Percentiles rank a stretch among this genome's conserved stretches.
Evolutionary conservation across 2,888 invertebrate genomes (phyloP).

Genomic region (Drosophila rubida): DNA sequence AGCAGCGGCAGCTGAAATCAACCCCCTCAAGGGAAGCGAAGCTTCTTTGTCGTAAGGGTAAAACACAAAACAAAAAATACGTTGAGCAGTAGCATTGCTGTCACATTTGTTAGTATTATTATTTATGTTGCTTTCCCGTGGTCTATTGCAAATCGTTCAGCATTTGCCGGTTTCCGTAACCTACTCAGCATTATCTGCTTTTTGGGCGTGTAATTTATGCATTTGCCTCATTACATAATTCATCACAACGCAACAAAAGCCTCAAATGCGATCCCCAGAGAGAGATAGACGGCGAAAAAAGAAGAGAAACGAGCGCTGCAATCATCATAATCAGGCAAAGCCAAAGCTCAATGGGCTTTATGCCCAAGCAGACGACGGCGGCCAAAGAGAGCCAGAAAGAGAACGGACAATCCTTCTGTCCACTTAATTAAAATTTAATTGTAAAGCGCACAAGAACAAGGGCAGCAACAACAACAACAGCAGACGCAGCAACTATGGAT

Average conservation of each 20-base stretch:
- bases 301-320: background rate
- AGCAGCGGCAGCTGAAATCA: conserved; percentile 52
- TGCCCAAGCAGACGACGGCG: background rate
- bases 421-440: conserved; percentile 80
- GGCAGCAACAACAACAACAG: conserved; percentile 20
- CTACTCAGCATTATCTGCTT: conserved; percentile 14
- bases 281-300: background rate
- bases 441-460: conserved; percentile 40
- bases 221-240: conserved; percentile 55
- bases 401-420: conserved; percentile 37
- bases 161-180: conserved; percentile 13
- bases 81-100: conserved; percentile 26
- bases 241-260: conserved; percentile 33
- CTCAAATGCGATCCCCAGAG: conserved; percentile 51
- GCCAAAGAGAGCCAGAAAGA: background rate
- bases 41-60: conserved; percentile 36
- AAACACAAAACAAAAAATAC: background rate
- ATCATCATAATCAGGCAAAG: conserved; percentile 56
- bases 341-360: conserved; percentile 46
- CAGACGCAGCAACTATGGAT: conserved; percentile 51
- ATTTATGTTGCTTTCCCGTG: conserved; percentile 32
- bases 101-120: conserved; percentile 46
- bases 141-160: conserved; percentile 63
- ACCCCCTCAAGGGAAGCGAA: conserved; percentile 58
- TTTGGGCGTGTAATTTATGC: conserved; percentile 51